Percentiles rank a stretch among this genome's conserved stretches.
These are phyloP conservation scores for Coptotermes formosanus DNA, from an alignment of 1,140 invertebrate species.

Conservation along the genomic window DNA sequence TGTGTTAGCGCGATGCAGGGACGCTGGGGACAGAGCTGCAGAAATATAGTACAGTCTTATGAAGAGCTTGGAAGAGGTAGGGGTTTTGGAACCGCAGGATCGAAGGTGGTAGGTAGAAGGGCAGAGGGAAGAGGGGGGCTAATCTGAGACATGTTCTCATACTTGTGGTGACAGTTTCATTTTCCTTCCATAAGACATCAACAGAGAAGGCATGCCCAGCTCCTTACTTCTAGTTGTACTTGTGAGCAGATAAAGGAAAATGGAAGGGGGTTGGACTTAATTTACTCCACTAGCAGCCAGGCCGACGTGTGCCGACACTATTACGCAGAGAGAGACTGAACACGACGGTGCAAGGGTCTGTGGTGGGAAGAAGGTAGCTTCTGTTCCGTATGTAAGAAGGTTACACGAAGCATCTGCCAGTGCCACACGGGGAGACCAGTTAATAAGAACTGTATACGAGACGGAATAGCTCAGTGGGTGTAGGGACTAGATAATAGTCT, in stretches of 20 bases:
- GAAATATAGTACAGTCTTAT: slow-evolving; percentile 4
- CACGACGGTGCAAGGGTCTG: neutral
- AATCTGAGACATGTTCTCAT: slow-evolving; percentile 12
- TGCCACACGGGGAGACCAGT: neutral
- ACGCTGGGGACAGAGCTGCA: neutral
- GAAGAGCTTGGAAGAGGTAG: neutral
- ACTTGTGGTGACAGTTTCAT: slow-evolving; percentile 5
- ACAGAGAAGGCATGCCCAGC: neutral
- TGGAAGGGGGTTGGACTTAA: neutral
- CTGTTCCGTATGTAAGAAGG: neutral
- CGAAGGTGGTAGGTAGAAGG: neutral
- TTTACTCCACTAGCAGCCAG: neutral
- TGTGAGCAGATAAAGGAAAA: neutral
- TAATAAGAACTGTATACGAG: neutral
- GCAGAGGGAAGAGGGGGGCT: neutral
- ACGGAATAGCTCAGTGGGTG: too few relatives aligned
- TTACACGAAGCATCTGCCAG: neutral
- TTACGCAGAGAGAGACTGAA: neutral
- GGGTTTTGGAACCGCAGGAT: neutral
- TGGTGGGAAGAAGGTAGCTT: neutral
- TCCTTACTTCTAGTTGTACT: slow-evolving; percentile 1
- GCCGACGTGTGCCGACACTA: neutral
- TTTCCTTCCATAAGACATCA: neutral
- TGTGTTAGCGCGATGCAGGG: neutral
- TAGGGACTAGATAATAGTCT: too few relatives aligned